Conservation (phyloP, 2,888 invertebrate species). For the Cephus spinipes region DNA sequence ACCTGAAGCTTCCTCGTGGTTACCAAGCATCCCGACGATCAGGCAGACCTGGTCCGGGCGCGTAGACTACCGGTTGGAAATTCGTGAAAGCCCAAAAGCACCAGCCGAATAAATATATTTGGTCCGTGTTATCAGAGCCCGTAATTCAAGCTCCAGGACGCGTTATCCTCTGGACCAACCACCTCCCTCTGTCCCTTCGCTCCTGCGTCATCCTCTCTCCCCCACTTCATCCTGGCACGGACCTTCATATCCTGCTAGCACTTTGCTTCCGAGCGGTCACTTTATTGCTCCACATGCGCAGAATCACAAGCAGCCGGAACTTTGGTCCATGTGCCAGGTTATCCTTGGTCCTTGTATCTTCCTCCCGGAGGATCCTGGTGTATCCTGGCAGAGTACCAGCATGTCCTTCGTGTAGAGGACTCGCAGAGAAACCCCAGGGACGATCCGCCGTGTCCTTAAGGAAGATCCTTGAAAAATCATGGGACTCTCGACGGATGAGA, state of each 20-base stretch:
- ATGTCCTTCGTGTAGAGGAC: background rate
- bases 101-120: constrained; percentile 45
- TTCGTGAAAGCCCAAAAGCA: background rate
- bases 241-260: constrained; percentile 22
- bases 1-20: background rate
- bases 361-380: background rate
- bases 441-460: background rate
- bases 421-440: background rate
- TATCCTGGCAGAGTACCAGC: background rate
- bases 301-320: constrained; percentile 25
- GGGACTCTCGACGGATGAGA: background rate
- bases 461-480: background rate
- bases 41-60: background rate
- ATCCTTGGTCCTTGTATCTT: background rate
- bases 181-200: constrained; percentile 3
- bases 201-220: background rate
- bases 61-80: background rate
- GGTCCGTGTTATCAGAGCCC: constrained; percentile 44
- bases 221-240: background rate
- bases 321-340: background rate
- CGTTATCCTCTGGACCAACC: constrained; percentile 34
- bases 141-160: constrained; percentile 49
- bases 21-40: background rate
- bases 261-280: constrained; percentile 31
- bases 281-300: constrained; percentile 32